Evolutionary conservation across 2,113 vertebrate species (phyloP).

Genomic region (Formicarius rufipectus): DNA sequence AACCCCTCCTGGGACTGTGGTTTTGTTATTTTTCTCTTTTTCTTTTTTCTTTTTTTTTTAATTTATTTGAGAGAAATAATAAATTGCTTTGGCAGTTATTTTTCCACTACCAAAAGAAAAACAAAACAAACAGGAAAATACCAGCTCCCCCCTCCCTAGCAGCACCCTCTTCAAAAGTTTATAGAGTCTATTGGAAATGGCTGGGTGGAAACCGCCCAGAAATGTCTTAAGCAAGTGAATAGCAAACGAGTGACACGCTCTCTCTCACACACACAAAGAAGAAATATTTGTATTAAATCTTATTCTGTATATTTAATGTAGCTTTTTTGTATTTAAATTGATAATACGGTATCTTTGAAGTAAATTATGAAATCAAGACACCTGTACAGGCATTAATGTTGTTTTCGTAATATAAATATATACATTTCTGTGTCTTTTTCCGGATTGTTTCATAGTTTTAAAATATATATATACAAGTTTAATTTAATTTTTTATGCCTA

Average conservation of each 20-base stretch:
- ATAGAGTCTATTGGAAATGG: slow-evolving; percentile 88
- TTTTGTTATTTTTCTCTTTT: not conserved
- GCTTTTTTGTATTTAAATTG: slow-evolving; percentile 99
- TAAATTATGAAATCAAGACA: slow-evolving; percentile 96
- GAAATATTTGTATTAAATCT: slow-evolving; percentile 97
- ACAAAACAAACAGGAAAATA: slow-evolving; percentile 69
- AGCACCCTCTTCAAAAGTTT: slow-evolving; percentile 81
- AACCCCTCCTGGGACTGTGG: slow-evolving; percentile 37
- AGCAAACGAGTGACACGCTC: slow-evolving; percentile 51
- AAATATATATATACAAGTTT: slow-evolving; percentile 74
- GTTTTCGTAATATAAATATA: slow-evolving; percentile 86
- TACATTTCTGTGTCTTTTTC: slow-evolving; percentile 81
- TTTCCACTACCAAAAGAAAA: slow-evolving; percentile 71
- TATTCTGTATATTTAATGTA: slow-evolving; percentile 99
- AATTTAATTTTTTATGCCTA: slow-evolving; percentile 83
- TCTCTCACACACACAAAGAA: slow-evolving; percentile 36
- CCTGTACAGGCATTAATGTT: slow-evolving; percentile 91
- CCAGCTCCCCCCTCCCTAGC: slow-evolving; percentile 14
- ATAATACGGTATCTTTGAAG: slow-evolving; percentile 99
- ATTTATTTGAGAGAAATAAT: slow-evolving; percentile 75
- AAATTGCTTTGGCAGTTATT: slow-evolving; percentile 76
- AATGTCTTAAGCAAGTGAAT: slow-evolving; percentile 91
- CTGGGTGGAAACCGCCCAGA: slow-evolving; percentile 81
- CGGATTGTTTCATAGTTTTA: slow-evolving; percentile 83
- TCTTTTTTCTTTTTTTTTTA: slow-evolving; percentile 3